phyloP scores from a whole-genome alignment of 2,797 vertebrate species.

The Gallinago nigripennis region DNA sequence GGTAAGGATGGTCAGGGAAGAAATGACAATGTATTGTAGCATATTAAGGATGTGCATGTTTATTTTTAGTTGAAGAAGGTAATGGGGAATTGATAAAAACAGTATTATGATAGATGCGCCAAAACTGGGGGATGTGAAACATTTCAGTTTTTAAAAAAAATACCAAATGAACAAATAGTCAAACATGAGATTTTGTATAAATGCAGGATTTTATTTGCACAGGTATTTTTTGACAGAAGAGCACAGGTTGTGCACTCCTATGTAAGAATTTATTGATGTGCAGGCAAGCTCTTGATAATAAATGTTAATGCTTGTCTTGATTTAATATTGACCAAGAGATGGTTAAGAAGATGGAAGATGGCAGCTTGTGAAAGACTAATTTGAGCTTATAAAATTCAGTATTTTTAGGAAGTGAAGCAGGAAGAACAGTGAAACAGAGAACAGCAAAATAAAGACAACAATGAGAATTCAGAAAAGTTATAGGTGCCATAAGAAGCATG shows the following conservation, averaged over 20 bases:
- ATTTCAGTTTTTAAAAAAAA: not conserved
- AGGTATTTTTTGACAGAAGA: not conserved
- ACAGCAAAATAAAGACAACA: not conserved
- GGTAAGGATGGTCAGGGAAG: not conserved
- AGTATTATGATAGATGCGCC: not conserved
- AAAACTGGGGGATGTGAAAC: not conserved
- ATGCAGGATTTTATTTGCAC: not conserved
- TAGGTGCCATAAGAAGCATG: not conserved
- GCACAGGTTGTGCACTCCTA: not conserved
- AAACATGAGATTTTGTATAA: not conserved
- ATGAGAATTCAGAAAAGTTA: not conserved
- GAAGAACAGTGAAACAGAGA: not conserved
- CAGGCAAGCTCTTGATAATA: not conserved
- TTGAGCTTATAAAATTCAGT: not conserved
- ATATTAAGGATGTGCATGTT: not conserved
- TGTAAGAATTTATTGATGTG: not conserved
- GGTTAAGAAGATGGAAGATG: not conserved
- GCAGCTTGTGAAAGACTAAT: not conserved
- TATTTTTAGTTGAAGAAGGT: not conserved
- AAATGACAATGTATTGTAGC: not conserved
- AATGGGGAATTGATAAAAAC: not conserved
- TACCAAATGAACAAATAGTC: not conserved
- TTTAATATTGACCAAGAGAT: not conserved
- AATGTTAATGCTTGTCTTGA: not conserved
- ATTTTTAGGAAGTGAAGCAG: not conserved